Conservation (phyloP, 2,113 vertebrate genomes). For the Oryctolagus cuniculus region mOryCun1.1 NC_091440.1:3558501-3559000, state of each 20-base stretch:
- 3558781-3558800: not conserved
- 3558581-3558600: not conserved
- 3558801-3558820: not conserved
- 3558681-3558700: not conserved
- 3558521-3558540: not conserved
- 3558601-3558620: not conserved
- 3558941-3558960: too few relatives aligned
- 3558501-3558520: not conserved
- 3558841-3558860: not conserved
- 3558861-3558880: too few relatives aligned
- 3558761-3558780: not conserved
- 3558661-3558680: not conserved
- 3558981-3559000: too few relatives aligned
- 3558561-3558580: not conserved
- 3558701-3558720: not conserved
- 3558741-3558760: not conserved
- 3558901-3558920: too few relatives aligned
- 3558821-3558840: not conserved
- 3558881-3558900: fast-evolving
- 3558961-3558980: too few relatives aligned
- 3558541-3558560: not conserved
- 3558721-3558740: too few relatives aligned
- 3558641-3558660: not conserved
- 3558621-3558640: not conserved
- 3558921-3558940: fast-evolving